These are phyloP conservation scores for Tauraco hartlaubi DNA, from an alignment of 2,797 vertebrate genomes.

Conservation along the genomic window DNA sequence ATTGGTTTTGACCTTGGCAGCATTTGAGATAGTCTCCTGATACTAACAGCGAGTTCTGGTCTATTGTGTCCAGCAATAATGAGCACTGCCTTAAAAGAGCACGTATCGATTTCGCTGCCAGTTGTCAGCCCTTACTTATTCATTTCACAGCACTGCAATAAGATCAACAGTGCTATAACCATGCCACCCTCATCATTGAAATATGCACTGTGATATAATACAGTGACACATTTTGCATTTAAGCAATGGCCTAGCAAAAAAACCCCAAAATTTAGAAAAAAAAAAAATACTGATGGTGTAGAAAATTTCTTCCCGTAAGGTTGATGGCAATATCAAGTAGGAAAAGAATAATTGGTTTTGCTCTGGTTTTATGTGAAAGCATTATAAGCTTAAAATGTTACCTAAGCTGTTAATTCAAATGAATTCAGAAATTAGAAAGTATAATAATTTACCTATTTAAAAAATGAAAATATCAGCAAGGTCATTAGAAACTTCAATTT, in stretches of 20 bases:
- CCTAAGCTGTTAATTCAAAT: not conserved
- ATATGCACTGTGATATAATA: not conserved
- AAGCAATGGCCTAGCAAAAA: not conserved
- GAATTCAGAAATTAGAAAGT: not conserved
- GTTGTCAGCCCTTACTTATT: slow-evolving; percentile 49
- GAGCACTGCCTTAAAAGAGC: slow-evolving; percentile 30
- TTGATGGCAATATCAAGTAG: not conserved
- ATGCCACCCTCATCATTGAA: not conserved
- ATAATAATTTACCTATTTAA: not conserved
- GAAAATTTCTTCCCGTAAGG: not conserved
- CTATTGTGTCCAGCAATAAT: slow-evolving; percentile 28
- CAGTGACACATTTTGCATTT: not conserved
- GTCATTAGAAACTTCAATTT: not conserved
- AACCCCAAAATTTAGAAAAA: not conserved
- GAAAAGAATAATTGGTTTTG: not conserved
- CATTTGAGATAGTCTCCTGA: not conserved
- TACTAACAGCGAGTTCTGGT: not conserved
- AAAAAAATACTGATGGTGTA: not conserved
- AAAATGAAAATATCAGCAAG: not conserved
- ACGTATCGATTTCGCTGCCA: slow-evolving; percentile 24
- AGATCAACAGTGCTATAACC: slow-evolving; percentile 4
- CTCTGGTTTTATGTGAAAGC: not conserved
- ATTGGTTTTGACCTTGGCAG: slow-evolving; percentile 37
- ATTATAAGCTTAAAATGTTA: not conserved
- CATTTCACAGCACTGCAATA: slow-evolving; percentile 26